These are phyloP conservation scores for Dipus sagitta DNA, from an alignment of 2,797 vertebrate species.

Conservation along the genomic window DNA sequence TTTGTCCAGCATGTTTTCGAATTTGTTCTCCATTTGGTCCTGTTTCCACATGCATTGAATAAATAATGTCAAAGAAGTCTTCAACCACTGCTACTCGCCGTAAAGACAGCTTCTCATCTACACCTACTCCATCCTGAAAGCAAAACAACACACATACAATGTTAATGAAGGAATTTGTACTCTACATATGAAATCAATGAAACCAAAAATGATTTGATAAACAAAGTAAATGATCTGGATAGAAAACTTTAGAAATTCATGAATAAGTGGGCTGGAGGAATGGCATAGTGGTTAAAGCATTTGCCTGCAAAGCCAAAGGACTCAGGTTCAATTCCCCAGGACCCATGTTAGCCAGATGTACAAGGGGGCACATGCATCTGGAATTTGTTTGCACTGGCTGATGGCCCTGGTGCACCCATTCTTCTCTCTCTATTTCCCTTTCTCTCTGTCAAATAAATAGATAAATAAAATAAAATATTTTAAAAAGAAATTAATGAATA, in stretches of 20 bases:
- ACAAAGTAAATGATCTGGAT: constrained; percentile 51
- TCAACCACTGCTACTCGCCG: constrained; percentile 91
- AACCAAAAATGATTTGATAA: constrained; percentile 57
- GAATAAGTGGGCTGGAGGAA: constrained; percentile 9
- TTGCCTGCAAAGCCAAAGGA: too few species aligned
- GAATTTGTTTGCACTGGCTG: too few species aligned
- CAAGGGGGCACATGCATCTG: too few species aligned
- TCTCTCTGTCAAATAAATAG: too few species aligned
- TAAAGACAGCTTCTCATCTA: constrained; percentile 92
- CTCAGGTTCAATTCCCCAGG: too few species aligned
- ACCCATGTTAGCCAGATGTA: too few species aligned
- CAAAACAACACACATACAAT: constrained; percentile 45
- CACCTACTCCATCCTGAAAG: constrained; percentile 90
- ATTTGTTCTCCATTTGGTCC: constrained; percentile 93
- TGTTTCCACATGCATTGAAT: constrained; percentile 93
- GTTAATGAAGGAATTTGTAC: constrained; percentile 68
- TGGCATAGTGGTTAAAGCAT: too few species aligned
- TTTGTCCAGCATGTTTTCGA: constrained; percentile 92
- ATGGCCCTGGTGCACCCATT: too few species aligned
- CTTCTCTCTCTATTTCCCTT: too few species aligned
- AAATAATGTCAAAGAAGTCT: constrained; percentile 94
- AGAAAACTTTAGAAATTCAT: constrained; percentile 28
- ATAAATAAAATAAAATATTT: too few species aligned
- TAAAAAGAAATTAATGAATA: constrained; percentile 43
- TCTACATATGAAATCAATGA: not conserved